Evolutionary conservation across 2,113 vertebrate genomes (phyloP).

Genomic region (Grallaria varia): DNA sequence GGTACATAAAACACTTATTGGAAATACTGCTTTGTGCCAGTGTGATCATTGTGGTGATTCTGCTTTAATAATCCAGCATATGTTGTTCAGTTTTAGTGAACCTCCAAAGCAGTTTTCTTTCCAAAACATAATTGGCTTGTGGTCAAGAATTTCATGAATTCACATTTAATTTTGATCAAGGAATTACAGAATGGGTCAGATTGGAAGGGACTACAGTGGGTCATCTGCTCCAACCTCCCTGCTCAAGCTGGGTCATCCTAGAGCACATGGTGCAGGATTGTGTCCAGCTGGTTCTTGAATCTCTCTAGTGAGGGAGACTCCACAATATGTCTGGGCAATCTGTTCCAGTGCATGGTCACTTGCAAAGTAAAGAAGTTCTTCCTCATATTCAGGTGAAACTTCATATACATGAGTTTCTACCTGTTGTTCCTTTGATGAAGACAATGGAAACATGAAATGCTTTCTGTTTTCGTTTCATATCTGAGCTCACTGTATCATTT

Average conservation of each 20-base stretch:
- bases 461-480: neutral
- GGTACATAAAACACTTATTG: neutral
- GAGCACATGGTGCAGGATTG: fast-evolving
- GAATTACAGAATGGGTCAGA: neutral
- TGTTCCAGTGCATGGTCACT: fast-evolving
- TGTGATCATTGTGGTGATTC: neutral
- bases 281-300: neutral
- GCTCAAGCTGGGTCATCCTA: neutral
- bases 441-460: neutral
- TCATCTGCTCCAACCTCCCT: neutral
- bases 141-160: neutral
- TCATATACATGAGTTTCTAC: neutral
- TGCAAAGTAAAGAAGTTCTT: neutral
- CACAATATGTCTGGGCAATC: neutral
- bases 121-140: neutral
- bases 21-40: neutral
- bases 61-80: neutral
- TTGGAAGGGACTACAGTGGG: neutral
- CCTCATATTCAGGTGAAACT: neutral
- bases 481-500: neutral
- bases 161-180: neutral
- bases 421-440: neutral
- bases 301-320: neutral
- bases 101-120: neutral
- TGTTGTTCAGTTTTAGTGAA: neutral